Evolutionary conservation across 2,888 invertebrate genomes (phyloP).

Genomic region (Uropetala carovei): DNA sequence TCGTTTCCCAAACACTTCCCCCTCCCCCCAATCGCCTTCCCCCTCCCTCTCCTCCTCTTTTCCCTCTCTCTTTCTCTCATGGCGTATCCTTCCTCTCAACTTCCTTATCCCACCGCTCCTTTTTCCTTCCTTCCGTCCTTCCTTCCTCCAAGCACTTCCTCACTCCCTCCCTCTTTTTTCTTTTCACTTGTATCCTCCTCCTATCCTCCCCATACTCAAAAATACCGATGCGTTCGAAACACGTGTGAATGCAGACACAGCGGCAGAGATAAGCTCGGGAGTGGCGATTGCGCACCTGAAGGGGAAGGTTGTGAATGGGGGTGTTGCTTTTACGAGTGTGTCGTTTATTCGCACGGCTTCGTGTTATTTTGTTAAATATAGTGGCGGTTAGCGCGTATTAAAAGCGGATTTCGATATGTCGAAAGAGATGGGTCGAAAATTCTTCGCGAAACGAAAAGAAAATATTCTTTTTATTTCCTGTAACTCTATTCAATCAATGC

Average conservation of each 20-base stretch:
- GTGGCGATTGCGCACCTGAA: neutral
- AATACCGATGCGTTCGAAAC: neutral
- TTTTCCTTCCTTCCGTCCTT: conserved; percentile 51
- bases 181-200: conserved; percentile 10
- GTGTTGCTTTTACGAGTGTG: too few relatives aligned
- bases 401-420: too few relatives aligned
- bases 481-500: too few relatives aligned
- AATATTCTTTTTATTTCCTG: too few relatives aligned
- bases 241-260: neutral
- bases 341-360: too few relatives aligned
- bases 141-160: conserved; percentile 36
- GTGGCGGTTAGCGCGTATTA: too few relatives aligned
- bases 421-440: too few relatives aligned
- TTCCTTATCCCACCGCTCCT: conserved; percentile 16
- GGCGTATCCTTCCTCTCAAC: neutral
- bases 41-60: conserved; percentile 8
- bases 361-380: too few relatives aligned
- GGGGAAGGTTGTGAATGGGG: too few relatives aligned
- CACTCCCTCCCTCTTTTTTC: conserved; percentile 2
- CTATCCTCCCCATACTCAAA: neutral
- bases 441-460: too few relatives aligned
- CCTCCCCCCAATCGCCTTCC: neutral
- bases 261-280: neutral
- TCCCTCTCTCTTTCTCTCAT: neutral
- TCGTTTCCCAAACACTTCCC: neutral